Conservation (phyloP, 2,888 invertebrate species). For the Serripes groenlandicus region DNA sequence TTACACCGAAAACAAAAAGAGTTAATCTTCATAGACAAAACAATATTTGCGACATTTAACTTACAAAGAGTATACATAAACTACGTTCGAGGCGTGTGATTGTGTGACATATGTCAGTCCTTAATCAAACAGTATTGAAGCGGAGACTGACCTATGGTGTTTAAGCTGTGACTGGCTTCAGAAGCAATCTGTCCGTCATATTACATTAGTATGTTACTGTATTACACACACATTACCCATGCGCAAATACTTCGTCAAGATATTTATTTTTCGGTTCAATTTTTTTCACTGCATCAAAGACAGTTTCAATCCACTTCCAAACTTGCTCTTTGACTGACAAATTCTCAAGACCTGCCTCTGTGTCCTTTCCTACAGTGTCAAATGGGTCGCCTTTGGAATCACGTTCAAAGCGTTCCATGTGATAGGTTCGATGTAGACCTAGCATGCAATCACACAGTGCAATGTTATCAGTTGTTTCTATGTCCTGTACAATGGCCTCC, state of each 20-base stretch:
- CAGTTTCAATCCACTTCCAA: constrained; percentile 23
- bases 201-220: too few relatives aligned
- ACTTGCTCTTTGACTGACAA: constrained; percentile 13
- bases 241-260: constrained; percentile 11
- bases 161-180: too few relatives aligned
- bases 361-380: not conserved
- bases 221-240: not conserved
- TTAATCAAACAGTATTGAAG: too few relatives aligned
- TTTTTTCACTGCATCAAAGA: constrained; percentile 29
- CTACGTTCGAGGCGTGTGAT: too few relatives aligned
- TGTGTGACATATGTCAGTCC: too few relatives aligned
- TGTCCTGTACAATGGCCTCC: not conserved
- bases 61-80: too few relatives aligned
- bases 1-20: too few relatives aligned
- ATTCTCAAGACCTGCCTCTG: not conserved
- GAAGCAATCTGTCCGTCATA: too few relatives aligned
- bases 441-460: not conserved
- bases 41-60: too few relatives aligned
- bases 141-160: too few relatives aligned
- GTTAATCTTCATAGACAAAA: too few relatives aligned
- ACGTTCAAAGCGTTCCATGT: not conserved
- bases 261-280: constrained; percentile 37
- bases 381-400: not conserved
- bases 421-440: not conserved
- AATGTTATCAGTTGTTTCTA: not conserved